Conservation (phyloP, 2,797 vertebrate genomes). For the Rhadinocentrus ornatus region DNA sequence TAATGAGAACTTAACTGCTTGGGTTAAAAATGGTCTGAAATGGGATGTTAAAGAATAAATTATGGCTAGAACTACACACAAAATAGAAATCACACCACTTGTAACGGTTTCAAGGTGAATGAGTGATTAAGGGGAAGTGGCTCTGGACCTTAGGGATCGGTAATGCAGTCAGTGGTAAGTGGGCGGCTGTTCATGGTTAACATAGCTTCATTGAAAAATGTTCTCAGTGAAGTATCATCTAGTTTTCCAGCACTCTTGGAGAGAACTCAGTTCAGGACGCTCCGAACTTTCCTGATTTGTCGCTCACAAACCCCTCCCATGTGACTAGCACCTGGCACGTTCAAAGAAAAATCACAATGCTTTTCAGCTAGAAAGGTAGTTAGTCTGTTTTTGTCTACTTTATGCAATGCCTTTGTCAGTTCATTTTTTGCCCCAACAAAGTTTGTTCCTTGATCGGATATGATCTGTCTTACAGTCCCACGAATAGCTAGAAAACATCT, state of each 20-base stretch:
- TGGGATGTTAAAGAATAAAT: too few relatives aligned
- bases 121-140: not conserved
- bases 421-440: constrained; percentile 27
- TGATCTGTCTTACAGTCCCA: constrained; percentile 20
- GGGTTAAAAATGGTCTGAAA: too few relatives aligned
- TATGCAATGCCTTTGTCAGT: constrained; percentile 10
- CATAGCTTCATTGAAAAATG: constrained; percentile 22
- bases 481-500: constrained; percentile 25
- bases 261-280: not conserved
- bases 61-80: too few relatives aligned
- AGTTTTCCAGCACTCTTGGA: not conserved
- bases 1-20: too few relatives aligned
- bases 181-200: not conserved
- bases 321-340: not conserved
- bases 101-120: not conserved
- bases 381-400: constrained; percentile 12
- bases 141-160: not conserved
- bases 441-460: constrained; percentile 29
- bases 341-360: constrained; percentile 13
- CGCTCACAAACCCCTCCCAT: constrained; percentile 22
- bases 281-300: not conserved
- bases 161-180: not conserved
- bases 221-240: not conserved
- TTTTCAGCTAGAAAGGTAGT: not conserved
- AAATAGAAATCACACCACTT: too few relatives aligned